A percentile compares a stretch with the other conserved stretches of the same genome.
These are phyloP conservation scores for Tanypteryx hageni DNA, from an alignment of 2,888 invertebrate species.

Conservation along the genomic window DNA sequence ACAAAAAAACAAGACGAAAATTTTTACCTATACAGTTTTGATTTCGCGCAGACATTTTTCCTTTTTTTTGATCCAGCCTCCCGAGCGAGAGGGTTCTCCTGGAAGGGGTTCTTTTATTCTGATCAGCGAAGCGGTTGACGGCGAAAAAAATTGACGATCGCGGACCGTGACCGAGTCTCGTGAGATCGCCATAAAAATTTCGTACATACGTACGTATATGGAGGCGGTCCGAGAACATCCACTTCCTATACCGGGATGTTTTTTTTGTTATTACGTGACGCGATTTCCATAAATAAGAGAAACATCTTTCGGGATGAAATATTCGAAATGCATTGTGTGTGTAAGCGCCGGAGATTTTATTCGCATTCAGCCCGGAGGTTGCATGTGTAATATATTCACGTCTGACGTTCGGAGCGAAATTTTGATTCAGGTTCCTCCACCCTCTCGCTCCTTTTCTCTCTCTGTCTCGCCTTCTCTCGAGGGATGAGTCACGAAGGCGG, in stretches of 20 bases:
- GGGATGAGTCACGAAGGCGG: background rate
- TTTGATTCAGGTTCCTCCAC: background rate
- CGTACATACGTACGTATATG: conserved; percentile 29
- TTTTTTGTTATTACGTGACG: conserved; percentile 2
- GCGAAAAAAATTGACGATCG: conserved; percentile 49
- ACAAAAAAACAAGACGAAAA: background rate
- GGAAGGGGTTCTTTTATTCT: background rate
- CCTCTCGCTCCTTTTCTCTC: background rate
- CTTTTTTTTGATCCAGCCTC: background rate
- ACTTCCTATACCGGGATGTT: background rate
- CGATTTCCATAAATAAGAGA: background rate
- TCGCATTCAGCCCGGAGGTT: background rate
- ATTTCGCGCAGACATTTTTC: background rate
- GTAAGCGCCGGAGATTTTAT: conserved; percentile 7
- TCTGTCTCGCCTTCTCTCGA: background rate
- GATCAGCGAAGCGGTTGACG: conserved; percentile 59
- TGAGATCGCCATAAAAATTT: conserved; percentile 33
- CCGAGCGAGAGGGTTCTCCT: background rate
- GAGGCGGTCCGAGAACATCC: background rate
- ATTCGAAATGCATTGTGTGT: conserved; percentile 12
- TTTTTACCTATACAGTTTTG: background rate
- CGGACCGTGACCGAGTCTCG: conserved; percentile 40
- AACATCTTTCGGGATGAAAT: conserved; percentile 22
- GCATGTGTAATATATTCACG: background rate
- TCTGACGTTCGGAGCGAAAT: background rate